Base-by-base conservation (phyloP, 23 tunicate species). In the Diplosoma virens region DNA sequence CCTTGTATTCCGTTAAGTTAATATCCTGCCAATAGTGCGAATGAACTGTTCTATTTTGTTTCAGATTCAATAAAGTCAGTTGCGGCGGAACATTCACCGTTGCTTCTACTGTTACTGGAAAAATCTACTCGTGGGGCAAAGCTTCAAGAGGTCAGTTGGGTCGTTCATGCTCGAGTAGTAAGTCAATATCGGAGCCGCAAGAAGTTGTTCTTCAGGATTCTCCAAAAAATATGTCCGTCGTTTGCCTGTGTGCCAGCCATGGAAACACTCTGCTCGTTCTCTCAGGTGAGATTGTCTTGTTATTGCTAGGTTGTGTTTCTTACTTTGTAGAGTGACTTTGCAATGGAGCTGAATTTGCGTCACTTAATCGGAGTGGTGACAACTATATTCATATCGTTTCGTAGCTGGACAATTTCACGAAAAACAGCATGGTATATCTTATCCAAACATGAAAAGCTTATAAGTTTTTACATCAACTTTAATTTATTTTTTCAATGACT, bases 1-100 rank as follows among this genome's bases (percentile, higher is more conserved):
- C 50, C 50, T 7, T 7, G 50, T 14, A 7, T 41, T 41, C 14
- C 4, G 36, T n/a, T 28, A 25, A 65, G 11, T 31, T 17, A 65
- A 65, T 18, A 56, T n/a, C 25, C 20, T 65, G 7, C 11, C 26
- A 65, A 65, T 65, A 25, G 26, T 25, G 22, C 20, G 6, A 16
- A 18, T 16, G 16, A 5, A 16, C 24, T 56, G 64, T 56, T 63
- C 6, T 3, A 34, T 67, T 67, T 67, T 67, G 6, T 11, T n/a
- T 6, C 56, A 92, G 97, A 46, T 92, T 85, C 36, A 55, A 63
- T n/a, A n/a, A 18, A n/a, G 97, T 92, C 0, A 66, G 97, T 71
- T 92, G 97, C 46, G 97, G 91, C 5, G 97, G 97, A 14, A 84
- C 97, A 3, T 92, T 85, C 50, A 92, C 97, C 29, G 87, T 92